Evolutionary conservation across 2,113 vertebrate species (phyloP).

Genomic region (Shinisaurus crocodilurus): DNA sequence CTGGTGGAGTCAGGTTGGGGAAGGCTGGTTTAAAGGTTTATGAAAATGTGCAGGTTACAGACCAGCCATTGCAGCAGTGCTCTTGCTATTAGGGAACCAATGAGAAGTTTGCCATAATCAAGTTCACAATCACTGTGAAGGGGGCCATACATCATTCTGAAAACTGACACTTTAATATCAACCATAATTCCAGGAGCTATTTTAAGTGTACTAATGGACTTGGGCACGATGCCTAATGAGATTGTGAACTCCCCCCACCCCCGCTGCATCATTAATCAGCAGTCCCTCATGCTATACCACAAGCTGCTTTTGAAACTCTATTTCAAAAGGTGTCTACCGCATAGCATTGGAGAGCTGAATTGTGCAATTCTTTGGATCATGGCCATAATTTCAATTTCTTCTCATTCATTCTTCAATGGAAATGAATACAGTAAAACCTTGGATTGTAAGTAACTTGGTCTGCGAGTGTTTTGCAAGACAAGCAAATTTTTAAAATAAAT

Average conservation of each 20-base stretch:
- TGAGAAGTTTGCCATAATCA: constrained; percentile 1
- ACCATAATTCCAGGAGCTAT: constrained; percentile 7
- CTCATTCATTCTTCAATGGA: background rate
- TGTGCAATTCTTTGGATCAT: background rate
- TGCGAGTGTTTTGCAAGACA: too few species aligned
- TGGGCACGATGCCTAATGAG: background rate
- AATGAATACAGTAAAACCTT: too few species aligned
- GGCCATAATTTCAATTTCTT: background rate
- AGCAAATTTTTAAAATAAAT: too few species aligned
- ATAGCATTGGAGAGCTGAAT: too few species aligned
- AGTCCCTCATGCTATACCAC: background rate
- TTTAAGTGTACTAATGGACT: background rate
- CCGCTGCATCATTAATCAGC: background rate
- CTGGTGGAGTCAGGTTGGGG: too few species aligned
- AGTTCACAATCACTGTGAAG: constrained; percentile 54
- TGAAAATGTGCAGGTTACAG: constrained; percentile 67
- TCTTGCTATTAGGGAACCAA: background rate
- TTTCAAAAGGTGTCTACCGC: too few species aligned
- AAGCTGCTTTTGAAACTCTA: background rate
- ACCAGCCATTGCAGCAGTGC: constrained; percentile 46
- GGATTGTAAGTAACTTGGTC: too few species aligned
- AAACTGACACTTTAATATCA: too few species aligned
- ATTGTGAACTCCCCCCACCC: too few species aligned
- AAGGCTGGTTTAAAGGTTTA: constrained; percentile 64
- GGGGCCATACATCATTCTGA: too few species aligned